Evolutionary conservation across 2,113 vertebrate species (phyloP).

Genomic region (Speoplatyrhinus poulsoni): DNA sequence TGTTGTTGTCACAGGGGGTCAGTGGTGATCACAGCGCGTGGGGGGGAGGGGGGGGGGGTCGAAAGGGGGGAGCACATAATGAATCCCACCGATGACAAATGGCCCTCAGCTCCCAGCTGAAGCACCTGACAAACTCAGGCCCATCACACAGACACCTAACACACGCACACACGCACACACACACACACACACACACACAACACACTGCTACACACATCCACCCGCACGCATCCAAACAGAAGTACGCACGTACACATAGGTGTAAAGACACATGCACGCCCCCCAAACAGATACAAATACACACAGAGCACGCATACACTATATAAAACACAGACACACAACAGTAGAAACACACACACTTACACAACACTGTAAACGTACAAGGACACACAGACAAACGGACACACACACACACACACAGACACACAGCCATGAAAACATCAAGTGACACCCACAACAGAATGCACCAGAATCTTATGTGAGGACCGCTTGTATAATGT

Average conservation of each 20-base stretch:
- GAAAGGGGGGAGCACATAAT: constrained; percentile 94
- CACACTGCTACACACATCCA: constrained; percentile 8
- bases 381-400: neutral
- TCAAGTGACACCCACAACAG: too few species aligned
- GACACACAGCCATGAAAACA: constrained; percentile 8
- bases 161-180: constrained; percentile 7
- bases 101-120: constrained; percentile 87
- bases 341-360: neutral
- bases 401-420: neutral
- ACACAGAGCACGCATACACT: constrained; percentile 44
- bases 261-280: neutral
- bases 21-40: constrained; percentile 94
- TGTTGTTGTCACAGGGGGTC: constrained; percentile 97
- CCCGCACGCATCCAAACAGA: constrained; percentile 17
- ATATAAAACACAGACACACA: neutral
- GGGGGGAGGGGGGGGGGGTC: constrained; percentile 82
- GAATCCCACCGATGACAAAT: constrained; percentile 99
- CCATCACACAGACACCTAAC: constrained; percentile 72
- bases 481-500: too few species aligned
- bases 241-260: neutral
- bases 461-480: too few species aligned
- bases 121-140: constrained; percentile 97
- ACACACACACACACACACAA: constrained; percentile 16
- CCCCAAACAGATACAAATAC: neutral
- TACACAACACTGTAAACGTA: neutral